A percentile compares a stretch with the other conserved stretches of the same genome.
These are phyloP conservation scores for Melanitta fusca DNA, from an alignment of 2,797 vertebrate species.

Conservation along the genomic window DNA sequence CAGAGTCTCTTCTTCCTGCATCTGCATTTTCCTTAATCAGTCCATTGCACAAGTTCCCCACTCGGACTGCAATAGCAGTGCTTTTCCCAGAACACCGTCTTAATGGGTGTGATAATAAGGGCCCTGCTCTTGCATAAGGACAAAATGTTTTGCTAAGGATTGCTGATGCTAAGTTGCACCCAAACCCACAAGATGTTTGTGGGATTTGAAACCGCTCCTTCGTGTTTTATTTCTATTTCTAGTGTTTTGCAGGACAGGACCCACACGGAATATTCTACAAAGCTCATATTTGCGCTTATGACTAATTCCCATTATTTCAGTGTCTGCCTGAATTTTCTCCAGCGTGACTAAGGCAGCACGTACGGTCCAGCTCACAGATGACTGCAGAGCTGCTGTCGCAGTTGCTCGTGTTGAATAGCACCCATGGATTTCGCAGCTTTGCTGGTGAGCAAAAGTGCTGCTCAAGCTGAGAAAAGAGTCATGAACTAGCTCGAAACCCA, in stretches of 20 bases:
- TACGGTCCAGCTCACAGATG: neutral
- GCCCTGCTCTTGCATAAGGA: constrained; percentile 28
- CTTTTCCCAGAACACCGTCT: constrained; percentile 51
- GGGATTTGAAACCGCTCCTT: constrained; percentile 48
- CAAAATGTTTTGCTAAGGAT: constrained; percentile 53
- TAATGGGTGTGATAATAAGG: constrained; percentile 33
- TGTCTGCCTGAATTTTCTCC: constrained; percentile 12
- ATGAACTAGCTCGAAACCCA: neutral
- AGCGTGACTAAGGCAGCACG: constrained; percentile 14
- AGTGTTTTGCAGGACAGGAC: constrained; percentile 3
- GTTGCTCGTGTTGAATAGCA: neutral
- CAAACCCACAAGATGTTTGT: constrained; percentile 51
- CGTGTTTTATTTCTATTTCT: neutral
- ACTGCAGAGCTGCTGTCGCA: neutral
- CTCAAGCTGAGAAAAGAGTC: neutral
- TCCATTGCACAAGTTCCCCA: constrained; percentile 40
- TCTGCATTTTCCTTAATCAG: neutral
- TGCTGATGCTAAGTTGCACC: constrained; percentile 59
- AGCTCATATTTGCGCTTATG: constrained; percentile 28
- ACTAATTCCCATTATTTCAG: constrained; percentile 53
- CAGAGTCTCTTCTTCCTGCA: neutral
- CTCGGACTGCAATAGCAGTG: constrained; percentile 11
- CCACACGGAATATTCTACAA: neutral
- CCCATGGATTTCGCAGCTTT: neutral
- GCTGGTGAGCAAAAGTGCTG: neutral